Base-by-base conservation (phyloP, 2,888 invertebrate genomes). In the Rapana venosa region DNA sequence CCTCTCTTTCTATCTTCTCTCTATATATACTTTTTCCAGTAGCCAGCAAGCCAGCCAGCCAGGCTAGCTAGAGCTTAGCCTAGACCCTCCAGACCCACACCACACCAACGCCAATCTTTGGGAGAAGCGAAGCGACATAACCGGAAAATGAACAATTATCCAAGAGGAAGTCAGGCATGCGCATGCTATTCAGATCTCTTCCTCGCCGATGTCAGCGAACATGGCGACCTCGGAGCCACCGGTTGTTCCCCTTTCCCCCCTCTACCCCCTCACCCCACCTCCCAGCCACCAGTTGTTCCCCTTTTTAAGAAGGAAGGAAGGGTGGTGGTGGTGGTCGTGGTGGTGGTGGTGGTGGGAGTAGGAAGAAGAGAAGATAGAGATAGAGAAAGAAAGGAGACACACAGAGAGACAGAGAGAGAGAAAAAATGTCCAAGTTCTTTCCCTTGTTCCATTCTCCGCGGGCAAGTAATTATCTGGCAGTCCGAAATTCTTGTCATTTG, bases 91-190 rank as follows among this genome's bases (percentile, higher is more conserved):
- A 11, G 30, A 58, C 84, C 84, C 58, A 22, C 6, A n/a, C 56
- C 36, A 6, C 84, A 35, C 17, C 26, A 13, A 15, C 84, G 84
- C 30, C 84, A 56, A 84, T 84, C 84, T 84, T 58, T 84, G 84
- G 84, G 58, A n/a, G 84, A 84, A 84, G 84, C 30, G 84, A 84
- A 84, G 84, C 84, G 84, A 84, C 47, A 84, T 84, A 84, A 84
- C 84, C 84, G 84, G 84, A 84, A 84, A 84, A 84, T 84, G 84
- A 84, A 84, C 84, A 84, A 84, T 84, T 84, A 58, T 84, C 84
- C 58, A 30, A 30, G 30, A 84, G 84, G 84, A 84, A 84, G 58
- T 84, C 84, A 84, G 30, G 84, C 84, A 58, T 84, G 84, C 56
- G 30, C 13, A n/a, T 58, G 84, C 84, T 58, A 58, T 84, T 84